A percentile compares a stretch with the other conserved stretches of the same genome.
Evolutionary conservation across 2,888 invertebrate genomes (phyloP).

Genomic region (Chironomus riparius): DNA sequence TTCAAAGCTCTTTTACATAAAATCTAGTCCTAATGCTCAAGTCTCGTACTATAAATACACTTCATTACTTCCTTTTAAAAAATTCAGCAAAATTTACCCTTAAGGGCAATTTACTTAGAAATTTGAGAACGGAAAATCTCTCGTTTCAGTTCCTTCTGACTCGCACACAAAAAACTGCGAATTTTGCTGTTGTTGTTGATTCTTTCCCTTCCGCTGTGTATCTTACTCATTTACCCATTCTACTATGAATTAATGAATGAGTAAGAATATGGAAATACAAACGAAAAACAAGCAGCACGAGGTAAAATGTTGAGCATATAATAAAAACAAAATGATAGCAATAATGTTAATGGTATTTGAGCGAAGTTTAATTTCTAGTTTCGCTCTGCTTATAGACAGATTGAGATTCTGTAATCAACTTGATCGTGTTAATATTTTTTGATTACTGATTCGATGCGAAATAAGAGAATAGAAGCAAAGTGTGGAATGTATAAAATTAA

Average conservation of each 20-base stretch:
- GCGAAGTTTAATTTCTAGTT: constrained; percentile 26
- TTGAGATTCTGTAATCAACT: constrained; percentile 20
- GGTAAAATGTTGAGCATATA: background rate
- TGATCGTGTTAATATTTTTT: constrained; percentile 26
- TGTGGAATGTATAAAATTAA: background rate
- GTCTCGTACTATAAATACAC: too few species aligned
- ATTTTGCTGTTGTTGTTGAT: background rate
- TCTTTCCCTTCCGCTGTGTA: background rate
- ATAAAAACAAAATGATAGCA: constrained; percentile 27
- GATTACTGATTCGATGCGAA: background rate
- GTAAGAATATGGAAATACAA: background rate
- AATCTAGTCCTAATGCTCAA: too few species aligned
- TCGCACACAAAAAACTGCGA: too few species aligned
- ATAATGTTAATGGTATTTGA: constrained; percentile 25
- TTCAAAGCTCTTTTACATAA: too few species aligned
- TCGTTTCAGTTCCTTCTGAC: too few species aligned
- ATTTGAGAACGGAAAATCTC: too few species aligned
- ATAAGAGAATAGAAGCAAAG: background rate
- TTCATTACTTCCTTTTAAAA: too few species aligned
- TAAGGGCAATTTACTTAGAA: too few species aligned
- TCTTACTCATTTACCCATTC: background rate
- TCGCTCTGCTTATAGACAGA: constrained; percentile 4
- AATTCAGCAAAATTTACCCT: too few species aligned
- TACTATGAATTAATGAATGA: background rate
- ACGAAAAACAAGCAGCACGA: background rate